Evolutionary conservation across 2,888 invertebrate species (phyloP).

Genomic region (Eustalomyia histrio): DNA sequence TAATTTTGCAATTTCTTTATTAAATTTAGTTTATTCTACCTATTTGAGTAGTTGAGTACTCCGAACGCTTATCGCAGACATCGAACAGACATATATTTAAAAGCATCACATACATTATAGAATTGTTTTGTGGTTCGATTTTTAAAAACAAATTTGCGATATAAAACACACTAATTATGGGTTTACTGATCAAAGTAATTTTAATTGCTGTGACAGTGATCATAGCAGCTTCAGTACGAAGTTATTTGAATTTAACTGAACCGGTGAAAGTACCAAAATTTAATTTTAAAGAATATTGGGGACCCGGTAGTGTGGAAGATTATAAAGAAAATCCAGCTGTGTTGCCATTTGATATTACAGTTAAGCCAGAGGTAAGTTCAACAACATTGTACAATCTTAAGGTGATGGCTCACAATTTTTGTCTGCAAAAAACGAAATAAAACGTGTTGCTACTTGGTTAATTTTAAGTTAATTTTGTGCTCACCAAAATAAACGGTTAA

Average conservation of each 20-base stretch:
- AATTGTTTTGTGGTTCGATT: not conserved
- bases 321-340: conserved; percentile 75
- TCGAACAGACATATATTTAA: not conserved
- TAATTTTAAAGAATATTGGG: conserved; percentile 77
- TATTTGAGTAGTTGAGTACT: conserved; percentile 32
- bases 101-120: not conserved
- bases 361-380: conserved; percentile 71
- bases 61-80: conserved; percentile 4
- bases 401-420: not conserved
- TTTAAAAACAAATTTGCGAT: conserved; percentile 2
- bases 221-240: conserved; percentile 73
- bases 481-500: not conserved
- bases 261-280: conserved; percentile 74
- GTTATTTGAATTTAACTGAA: conserved; percentile 71
- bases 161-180: conserved; percentile 52
- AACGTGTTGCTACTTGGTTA: conserved; percentile 1
- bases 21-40: conserved; percentile 46
- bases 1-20: not conserved
- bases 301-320: conserved; percentile 71
- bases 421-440: not conserved
- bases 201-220: conserved; percentile 70
- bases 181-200: conserved; percentile 68
- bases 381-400: not conserved
- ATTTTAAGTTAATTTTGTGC: not conserved
- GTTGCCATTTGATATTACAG: conserved; percentile 72